Evolutionary conservation across 2,113 vertebrate genomes (phyloP), one percentile per base, ranked within the genome.

Genomic region (Polyodon spathula): DNA sequence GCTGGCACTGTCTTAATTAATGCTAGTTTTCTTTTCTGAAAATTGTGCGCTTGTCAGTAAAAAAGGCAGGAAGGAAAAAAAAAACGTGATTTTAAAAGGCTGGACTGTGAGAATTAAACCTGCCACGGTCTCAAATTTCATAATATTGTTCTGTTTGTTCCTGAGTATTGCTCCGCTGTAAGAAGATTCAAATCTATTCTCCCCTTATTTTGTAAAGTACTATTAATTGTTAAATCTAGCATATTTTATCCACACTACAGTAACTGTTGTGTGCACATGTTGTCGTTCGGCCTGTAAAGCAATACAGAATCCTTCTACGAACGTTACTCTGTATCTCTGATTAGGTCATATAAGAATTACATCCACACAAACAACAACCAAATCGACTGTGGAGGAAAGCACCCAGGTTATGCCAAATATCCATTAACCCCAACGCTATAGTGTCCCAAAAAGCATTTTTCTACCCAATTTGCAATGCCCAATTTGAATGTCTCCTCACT

Each of bases 1-100:
- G 95, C 95, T 95, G 96, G 94, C 93, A 96, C 92, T 91, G 94
- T 98, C 96, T 98, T 98, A 98, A 98, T 98, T 98, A 98, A 98
- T 98, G 96, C 92, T 89, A 84, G 89, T 92, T 97, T 95, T 97
- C 93, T 95, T 95, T 93, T 91, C 92, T 92, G 90, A 91, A 94
- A 97, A 95, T 93, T 92, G 89, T 76, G 88, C 88, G 93, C 92
- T 93, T 97, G 96, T 97, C 96, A 98, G 93, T 88, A 88, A 88
- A 85, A 66, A 69, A 71, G 63, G 63, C 64, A 54, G 44, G 50
- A 73, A 78, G 65, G 58, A 74, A 62, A 68, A 58, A 88, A 84
- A n/a, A n/a, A n/a, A n/a, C n/a, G n/a, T n/a, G n/a, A n/a, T n/a
- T n/a, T n/a, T n/a, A n/a, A n/a, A n/a, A n/a, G n/a, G n/a, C n/a